Base-by-base conservation (phyloP, 2,888 invertebrate species). In the Himalopsyche kuldschensis region DNA sequence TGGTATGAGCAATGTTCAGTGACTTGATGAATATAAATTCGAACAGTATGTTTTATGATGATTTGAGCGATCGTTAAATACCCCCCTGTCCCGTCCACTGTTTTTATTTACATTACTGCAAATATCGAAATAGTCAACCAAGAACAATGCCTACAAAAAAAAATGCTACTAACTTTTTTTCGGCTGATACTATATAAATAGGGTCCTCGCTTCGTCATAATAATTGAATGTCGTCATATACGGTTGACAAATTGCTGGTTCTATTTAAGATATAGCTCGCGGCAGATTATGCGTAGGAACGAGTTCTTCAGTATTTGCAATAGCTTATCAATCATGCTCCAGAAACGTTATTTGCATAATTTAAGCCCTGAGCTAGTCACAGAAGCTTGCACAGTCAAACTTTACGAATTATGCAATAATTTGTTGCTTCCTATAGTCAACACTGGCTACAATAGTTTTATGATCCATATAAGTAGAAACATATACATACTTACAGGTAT, bases 251-350 rank as follows among this genome's bases (percentile, higher is more conserved):
- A 78, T 78, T 78, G 20, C 78, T n/a, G 46, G 46, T 27, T 27
- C 32, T 47, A 78, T 27, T 78, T 17, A 5, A 78, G n/a, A 41
- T 31, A 35, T 5, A 76, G 41, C 78, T 24, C 78, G 35, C 41
- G 35, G 78, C 78, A 32, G 27, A 31, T 31, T 78, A 35, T 35
- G 78, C 24, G 31, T 31, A 20, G 78, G 35, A 78, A 31, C n/a
- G 41, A 78, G n/a, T 78, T 35, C 46, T 78, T n/a, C 11, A 35
- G 78, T 78, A 78, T 79, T 79, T 20, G 79, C 79, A 55, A 79
- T 79, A 55, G 55, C 79, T 79, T 79, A 79, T 79, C 79, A 79
- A 79, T 79, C 79, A 79, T 48, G 78, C 78, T 24, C 20, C 27
- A 17, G 55, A 24, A 75, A 27, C 24, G 79, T 30, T 30, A 79